phyloP scores from a whole-genome alignment of 2,888 invertebrate genomes.

The Nesidiocoris tenuis region DNA sequence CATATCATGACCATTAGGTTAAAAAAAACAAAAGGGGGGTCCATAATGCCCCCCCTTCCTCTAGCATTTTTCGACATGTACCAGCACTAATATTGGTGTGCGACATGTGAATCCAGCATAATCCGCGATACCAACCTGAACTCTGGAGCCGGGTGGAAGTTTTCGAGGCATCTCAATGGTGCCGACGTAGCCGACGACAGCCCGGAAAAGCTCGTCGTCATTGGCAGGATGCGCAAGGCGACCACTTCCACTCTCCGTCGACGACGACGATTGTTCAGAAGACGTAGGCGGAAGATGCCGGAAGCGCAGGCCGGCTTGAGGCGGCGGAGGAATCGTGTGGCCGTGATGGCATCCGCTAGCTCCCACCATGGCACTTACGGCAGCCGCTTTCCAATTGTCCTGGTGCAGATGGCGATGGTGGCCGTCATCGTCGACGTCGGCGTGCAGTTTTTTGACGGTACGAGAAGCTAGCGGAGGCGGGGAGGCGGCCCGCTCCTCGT shows the following conservation, averaged over 20 bases:
- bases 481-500: conserved; percentile 53
- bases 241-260: conserved; percentile 55
- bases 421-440: neutral
- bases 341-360: conserved; percentile 49
- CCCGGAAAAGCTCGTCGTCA: conserved; percentile 58
- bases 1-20: no score
- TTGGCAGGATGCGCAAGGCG: conserved; percentile 48
- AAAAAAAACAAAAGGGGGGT: no score
- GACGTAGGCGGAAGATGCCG: conserved; percentile 20
- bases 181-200: conserved; percentile 90
- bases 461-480: conserved; percentile 46
- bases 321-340: conserved; percentile 55
- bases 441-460: conserved; percentile 52
- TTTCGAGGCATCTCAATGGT: conserved; percentile 94
- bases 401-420: conserved; percentile 39
- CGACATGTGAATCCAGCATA: no score
- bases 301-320: conserved; percentile 44
- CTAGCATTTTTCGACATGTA: no score
- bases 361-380: neutral
- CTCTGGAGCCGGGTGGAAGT: conserved; percentile 69
- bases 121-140: conserved; percentile 58
- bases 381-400: conserved; percentile 55
- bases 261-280: conserved; percentile 24
- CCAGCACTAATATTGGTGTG: no score
- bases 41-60: no score